Conservation (phyloP, 2,888 invertebrate genomes). For the Gymnoscelis rufifasciata region DNA sequence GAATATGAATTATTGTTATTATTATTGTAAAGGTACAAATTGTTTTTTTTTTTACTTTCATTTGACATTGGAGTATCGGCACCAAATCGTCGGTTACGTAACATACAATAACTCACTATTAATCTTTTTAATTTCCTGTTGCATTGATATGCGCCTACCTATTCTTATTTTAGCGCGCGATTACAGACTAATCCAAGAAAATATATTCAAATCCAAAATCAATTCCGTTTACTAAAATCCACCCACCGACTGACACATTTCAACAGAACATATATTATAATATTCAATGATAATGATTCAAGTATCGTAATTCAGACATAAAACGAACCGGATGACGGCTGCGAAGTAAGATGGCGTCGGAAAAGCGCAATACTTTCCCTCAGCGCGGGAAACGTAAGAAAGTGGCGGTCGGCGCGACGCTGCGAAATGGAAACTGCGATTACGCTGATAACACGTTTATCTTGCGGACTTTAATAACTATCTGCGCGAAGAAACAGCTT, state of each 20-base stretch:
- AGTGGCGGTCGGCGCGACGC: constrained; percentile 49
- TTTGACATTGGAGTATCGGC: not conserved
- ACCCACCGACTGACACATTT: too few relatives aligned
- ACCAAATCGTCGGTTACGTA: not conserved
- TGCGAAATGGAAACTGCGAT: constrained; percentile 76
- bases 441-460: constrained; percentile 64
- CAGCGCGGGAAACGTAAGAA: constrained; percentile 75
- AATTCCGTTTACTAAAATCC: too few relatives aligned
- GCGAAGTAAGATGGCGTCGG: constrained; percentile 70
- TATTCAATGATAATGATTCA: not conserved
- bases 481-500: constrained; percentile 14
- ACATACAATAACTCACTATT: not conserved
- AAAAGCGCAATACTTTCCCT: constrained; percentile 77
- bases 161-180: not conserved
- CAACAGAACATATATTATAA: not conserved
- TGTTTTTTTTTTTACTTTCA: not conserved
- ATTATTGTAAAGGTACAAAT: too few relatives aligned
- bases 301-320: constrained; percentile 9
- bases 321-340: constrained; percentile 30
- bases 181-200: too few relatives aligned
- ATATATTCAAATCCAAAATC: too few relatives aligned
- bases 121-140: constrained; percentile 1
- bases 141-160: constrained; percentile 5
- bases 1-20: constrained; percentile 14
- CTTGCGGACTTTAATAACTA: constrained; percentile 49